phyloP scores from a whole-genome alignment of 2,113 vertebrate genomes.

The Malurus alboscapulatus region DNA sequence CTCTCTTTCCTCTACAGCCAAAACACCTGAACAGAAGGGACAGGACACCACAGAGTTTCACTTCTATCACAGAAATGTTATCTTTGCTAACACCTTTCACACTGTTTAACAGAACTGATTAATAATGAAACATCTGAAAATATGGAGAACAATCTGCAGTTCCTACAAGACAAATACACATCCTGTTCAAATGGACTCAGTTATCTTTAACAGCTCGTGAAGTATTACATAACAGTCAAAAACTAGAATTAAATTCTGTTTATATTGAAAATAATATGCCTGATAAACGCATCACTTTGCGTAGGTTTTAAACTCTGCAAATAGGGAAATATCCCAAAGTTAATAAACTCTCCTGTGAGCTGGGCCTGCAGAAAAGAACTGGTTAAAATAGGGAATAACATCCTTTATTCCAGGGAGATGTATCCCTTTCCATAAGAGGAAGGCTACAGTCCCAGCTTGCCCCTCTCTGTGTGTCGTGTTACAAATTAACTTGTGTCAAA shows the following conservation, averaged over 20 bases:
- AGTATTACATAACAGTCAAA: neutral
- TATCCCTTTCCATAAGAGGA: neutral
- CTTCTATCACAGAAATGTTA: neutral
- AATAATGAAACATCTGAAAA: neutral
- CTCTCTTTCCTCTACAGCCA: neutral
- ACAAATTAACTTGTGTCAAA: neutral
- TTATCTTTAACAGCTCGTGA: neutral
- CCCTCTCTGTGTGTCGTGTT: neutral
- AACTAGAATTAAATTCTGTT: neutral
- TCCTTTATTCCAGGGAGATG: neutral
- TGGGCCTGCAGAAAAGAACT: neutral
- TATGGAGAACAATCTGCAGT: neutral
- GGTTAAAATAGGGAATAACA: neutral
- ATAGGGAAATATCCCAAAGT: neutral
- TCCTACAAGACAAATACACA: neutral
- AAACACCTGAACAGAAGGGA: neutral
- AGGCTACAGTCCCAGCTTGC: neutral
- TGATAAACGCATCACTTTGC: neutral
- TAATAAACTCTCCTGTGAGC: neutral
- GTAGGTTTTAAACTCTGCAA: neutral
- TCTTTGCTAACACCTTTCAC: neutral
- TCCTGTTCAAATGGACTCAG: neutral
- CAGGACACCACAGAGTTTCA: neutral
- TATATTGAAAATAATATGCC: neutral
- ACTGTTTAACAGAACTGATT: neutral